Percentiles rank a stretch among this genome's conserved stretches.
Evolutionary conservation across 2,113 vertebrate species (phyloP).

Genomic region (Onychostoma macrolepis): DNA sequence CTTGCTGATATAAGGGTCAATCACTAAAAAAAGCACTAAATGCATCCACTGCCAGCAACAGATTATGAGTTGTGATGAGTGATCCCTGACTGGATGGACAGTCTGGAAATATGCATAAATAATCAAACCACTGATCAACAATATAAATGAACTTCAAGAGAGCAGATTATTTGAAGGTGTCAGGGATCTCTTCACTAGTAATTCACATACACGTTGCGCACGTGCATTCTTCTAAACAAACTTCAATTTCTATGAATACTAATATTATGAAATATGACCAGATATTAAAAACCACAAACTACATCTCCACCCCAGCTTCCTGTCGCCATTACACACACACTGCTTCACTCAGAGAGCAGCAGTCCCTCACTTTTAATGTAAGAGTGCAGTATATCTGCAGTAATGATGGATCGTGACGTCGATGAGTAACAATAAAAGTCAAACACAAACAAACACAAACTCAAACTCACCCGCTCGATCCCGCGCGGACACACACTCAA

Average conservation of each 20-base stretch:
- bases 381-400: neutral
- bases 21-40: neutral
- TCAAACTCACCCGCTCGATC: slow-evolving; percentile 36
- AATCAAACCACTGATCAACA: neutral
- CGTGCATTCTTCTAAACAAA: neutral
- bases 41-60: neutral
- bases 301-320: slow-evolving; percentile 20
- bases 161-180: neutral
- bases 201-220: neutral
- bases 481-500: neutral
- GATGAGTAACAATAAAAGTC: slow-evolving; percentile 31
- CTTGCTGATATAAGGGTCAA: neutral
- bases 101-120: neutral
- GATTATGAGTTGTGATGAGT: neutral
- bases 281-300: slow-evolving; percentile 8
- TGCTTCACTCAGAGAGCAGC: neutral
- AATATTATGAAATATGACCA: slow-evolving; percentile 19
- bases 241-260: neutral
- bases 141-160: neutral
- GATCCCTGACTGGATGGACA: neutral
- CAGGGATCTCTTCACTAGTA: neutral
- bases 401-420: neutral
- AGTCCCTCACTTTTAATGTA: neutral
- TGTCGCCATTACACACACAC: slow-evolving; percentile 21
- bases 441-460: slow-evolving; percentile 42